A percentile compares a stretch with the other conserved stretches of the same genome.
These are phyloP conservation scores for Paraescarpia echinospica DNA, from an alignment of 1,140 invertebrate species.

Conservation along the genomic window DNA sequence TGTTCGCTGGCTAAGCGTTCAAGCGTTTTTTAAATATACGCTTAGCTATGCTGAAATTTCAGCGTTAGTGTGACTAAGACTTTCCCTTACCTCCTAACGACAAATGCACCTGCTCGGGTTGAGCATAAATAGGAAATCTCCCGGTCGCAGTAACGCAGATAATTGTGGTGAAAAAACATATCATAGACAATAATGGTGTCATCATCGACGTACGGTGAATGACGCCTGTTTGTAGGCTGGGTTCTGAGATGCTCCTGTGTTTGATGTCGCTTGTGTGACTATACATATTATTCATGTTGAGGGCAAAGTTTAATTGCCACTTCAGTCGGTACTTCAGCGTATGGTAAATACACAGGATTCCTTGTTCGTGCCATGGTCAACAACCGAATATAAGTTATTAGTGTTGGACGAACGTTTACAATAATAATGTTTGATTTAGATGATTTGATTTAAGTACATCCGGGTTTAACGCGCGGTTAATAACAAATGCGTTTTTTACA, in stretches of 20 bases:
- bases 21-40: neutral
- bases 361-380: neutral
- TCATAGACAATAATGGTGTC: neutral
- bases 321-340: neutral
- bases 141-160: neutral
- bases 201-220: neutral
- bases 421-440: too few relatives aligned
- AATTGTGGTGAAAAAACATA: neutral
- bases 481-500: too few relatives aligned
- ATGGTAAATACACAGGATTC: neutral
- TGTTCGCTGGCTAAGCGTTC: neutral
- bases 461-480: too few relatives aligned
- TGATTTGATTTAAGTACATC: too few relatives aligned
- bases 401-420: too few relatives aligned
- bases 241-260: neutral
- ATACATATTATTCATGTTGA: neutral
- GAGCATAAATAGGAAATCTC: constrained; percentile 54
- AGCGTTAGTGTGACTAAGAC: neutral
- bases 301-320: neutral
- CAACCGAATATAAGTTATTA: neutral
- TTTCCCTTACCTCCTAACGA: constrained; percentile 60
- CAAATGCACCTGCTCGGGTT: constrained; percentile 76
- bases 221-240: too few relatives aligned
- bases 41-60: neutral
- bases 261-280: neutral